These are phyloP conservation scores for Hypercompe scribonia DNA, from an alignment of 2,888 invertebrate species.

Conservation along the genomic window DNA sequence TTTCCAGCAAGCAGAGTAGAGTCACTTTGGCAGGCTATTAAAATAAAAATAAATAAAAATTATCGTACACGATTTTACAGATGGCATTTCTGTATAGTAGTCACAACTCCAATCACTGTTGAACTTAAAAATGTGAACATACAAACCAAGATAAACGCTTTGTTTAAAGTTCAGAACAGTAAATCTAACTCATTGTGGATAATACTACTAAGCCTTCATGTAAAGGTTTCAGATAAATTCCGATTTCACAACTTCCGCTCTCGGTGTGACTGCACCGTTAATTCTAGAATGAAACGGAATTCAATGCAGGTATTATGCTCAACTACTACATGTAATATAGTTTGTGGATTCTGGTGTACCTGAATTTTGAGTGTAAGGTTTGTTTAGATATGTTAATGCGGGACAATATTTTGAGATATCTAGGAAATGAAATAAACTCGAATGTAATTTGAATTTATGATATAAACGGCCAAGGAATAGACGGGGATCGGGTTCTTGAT, in stretches of 20 bases:
- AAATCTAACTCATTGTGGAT: slow-evolving; percentile 8
- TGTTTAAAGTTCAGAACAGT: neutral
- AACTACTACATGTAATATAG: slow-evolving; percentile 23
- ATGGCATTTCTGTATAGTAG: neutral
- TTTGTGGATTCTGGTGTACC: slow-evolving; percentile 10
- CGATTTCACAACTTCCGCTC: slow-evolving; percentile 12
- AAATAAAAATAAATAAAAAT: too few species aligned
- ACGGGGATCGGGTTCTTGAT: too few species aligned
- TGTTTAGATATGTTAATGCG: slow-evolving; percentile 9
- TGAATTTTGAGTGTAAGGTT: neutral
- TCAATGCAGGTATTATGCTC: slow-evolving; percentile 36
- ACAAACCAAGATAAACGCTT: neutral
- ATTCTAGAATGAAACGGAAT: slow-evolving; percentile 41
- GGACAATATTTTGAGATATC: neutral
- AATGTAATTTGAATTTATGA: neutral
- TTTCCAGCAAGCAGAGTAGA: too few species aligned
- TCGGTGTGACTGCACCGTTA: slow-evolving; percentile 34
- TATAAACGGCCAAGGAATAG: too few species aligned
- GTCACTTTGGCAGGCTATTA: too few species aligned
- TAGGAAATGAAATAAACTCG: neutral
- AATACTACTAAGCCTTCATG: neutral
- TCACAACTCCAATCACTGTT: neutral
- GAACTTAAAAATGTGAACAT: neutral
- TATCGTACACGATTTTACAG: neutral
- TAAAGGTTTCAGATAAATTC: slow-evolving; percentile 7